Evolutionary conservation across 2,888 invertebrate species (phyloP).

Genomic region (Scrobipalpa costella): DNA sequence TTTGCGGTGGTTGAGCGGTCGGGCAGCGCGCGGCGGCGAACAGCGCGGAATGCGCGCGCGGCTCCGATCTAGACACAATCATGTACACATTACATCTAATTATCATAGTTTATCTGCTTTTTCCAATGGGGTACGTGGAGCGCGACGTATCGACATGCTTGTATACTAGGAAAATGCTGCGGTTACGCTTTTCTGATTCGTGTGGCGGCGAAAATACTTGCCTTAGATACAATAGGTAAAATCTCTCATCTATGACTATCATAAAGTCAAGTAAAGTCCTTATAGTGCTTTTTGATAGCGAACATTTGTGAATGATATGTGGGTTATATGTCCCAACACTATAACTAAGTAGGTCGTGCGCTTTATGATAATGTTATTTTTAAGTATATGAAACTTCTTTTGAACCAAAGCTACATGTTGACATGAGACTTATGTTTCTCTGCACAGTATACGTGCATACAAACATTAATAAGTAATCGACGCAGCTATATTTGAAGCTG

Average conservation of each 20-base stretch:
- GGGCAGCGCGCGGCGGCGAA: conserved; percentile 12
- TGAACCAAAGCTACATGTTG: too few species aligned
- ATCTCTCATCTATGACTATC: too few species aligned
- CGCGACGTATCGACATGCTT: conserved; percentile 69
- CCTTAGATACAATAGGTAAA: too few species aligned
- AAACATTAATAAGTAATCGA: background rate
- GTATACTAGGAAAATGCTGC: conserved; percentile 39
- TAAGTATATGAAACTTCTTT: too few species aligned
- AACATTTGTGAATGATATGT: too few species aligned
- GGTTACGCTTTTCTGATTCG: conserved; percentile 17
- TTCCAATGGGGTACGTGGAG: conserved; percentile 74
- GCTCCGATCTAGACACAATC: conserved; percentile 52
- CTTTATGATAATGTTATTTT: too few species aligned
- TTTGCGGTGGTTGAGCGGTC: background rate
- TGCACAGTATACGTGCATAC: background rate
- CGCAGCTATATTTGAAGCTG: conserved; percentile 49
- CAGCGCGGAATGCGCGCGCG: conserved; percentile 53
- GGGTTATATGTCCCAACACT: too few species aligned
- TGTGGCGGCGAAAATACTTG: background rate
- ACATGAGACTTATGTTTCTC: too few species aligned
- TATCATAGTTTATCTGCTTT: conserved; percentile 78
- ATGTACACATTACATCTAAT: conserved; percentile 69
- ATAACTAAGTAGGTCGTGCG: too few species aligned
- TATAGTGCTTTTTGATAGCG: too few species aligned
- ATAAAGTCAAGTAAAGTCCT: too few species aligned